Conservation (phyloP, 2,888 invertebrate species). For the Amiota mariae region DNA sequence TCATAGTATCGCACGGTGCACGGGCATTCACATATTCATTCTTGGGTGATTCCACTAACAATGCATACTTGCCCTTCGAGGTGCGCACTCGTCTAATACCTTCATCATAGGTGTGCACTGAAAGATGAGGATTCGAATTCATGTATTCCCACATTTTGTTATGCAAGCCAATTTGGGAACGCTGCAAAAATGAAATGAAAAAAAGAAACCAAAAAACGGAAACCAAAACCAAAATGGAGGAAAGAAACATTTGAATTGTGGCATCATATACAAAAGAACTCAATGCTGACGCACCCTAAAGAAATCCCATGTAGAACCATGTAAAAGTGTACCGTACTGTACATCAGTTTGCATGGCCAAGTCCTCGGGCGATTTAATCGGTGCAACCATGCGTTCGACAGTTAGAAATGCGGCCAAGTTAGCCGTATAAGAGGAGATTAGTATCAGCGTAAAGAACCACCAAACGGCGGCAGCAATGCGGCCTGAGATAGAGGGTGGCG, state of each 20-base stretch:
- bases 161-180: conserved; percentile 88
- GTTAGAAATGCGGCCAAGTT: conserved; percentile 98
- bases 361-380: conserved; percentile 93
- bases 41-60: conserved; percentile 84
- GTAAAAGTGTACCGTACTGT: conserved; percentile 86
- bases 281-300: conserved; percentile 76
- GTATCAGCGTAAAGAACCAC: conserved; percentile 99
- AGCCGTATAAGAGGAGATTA: conserved; percentile 98
- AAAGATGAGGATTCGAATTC: conserved; percentile 88
- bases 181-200: conserved; percentile 75
- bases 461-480: conserved; percentile 98
- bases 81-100: conserved; percentile 85
- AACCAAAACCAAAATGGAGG: neutral
- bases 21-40: conserved; percentile 84
- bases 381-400: conserved; percentile 95
- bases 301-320: conserved; percentile 90
- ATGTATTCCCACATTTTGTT: conserved; percentile 96
- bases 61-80: conserved; percentile 86
- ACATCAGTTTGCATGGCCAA: conserved; percentile 94
- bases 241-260: neutral
- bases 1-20: conserved; percentile 95
- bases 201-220: neutral
- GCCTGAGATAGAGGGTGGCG: conserved; percentile 83
- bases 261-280: neutral
- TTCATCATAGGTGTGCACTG: conserved; percentile 86